These are phyloP conservation scores for Desmophyllum pertusum DNA, from an alignment of 92 coral and sea anemone genomes.

Conservation along the genomic window DNA sequence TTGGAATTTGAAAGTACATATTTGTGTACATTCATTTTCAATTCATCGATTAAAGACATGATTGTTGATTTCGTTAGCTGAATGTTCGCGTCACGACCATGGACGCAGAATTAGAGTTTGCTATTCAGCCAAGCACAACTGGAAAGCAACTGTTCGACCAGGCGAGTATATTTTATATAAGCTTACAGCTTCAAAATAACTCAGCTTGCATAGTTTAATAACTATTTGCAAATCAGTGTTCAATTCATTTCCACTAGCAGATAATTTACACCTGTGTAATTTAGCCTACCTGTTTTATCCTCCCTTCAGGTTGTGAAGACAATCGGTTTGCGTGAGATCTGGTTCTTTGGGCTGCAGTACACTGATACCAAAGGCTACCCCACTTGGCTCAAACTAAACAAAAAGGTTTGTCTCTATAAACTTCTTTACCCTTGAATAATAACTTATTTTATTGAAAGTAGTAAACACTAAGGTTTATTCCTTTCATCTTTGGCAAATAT, in stretches of 20 bases:
- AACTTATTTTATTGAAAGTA: not conserved
- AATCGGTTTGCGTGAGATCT: conserved; percentile 92
- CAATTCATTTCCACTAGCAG: not conserved
- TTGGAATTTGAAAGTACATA: conserved; percentile 15
- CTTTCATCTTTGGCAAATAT: not conserved
- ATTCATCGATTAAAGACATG: not conserved
- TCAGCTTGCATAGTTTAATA: conserved; percentile 10
- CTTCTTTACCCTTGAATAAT: not conserved
- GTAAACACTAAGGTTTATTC: not conserved
- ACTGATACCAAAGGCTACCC: conserved; percentile 75
- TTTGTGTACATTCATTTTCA: conserved; percentile 30
- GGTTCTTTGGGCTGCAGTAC: conserved; percentile 92
- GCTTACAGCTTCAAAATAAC: not conserved
- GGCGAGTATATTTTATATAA: too few species aligned
- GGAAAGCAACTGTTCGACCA: conserved; percentile 98
- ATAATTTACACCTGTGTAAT: not conserved
- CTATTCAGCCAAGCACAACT: conserved; percentile 96
- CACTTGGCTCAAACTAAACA: conserved; percentile 91
- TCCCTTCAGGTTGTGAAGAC: conserved; percentile 87
- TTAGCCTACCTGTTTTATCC: not conserved
- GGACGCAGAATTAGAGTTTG: conserved; percentile 98
- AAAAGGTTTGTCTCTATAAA: conserved; percentile 72
- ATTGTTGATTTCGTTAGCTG: conserved; percentile 55
- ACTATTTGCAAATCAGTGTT: not conserved
- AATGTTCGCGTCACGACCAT: conserved; percentile 93